Percentiles rank a stretch among this genome's conserved stretches.
phyloP scores from a whole-genome alignment of 2,113 vertebrate genomes.

The Puma concolor region DNA sequence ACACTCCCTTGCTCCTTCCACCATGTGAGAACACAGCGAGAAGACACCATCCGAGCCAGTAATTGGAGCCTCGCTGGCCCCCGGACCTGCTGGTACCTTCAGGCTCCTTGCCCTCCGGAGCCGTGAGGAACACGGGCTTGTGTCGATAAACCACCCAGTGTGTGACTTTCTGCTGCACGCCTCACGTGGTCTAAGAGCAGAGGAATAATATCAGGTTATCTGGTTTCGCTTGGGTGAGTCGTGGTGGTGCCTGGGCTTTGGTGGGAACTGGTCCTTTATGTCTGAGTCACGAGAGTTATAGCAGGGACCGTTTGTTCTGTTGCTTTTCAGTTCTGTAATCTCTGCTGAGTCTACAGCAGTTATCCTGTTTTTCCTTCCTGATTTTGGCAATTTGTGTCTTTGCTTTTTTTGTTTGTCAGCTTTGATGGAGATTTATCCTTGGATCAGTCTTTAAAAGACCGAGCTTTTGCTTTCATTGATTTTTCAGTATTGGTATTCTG shows the following conservation, averaged over 20 bases:
- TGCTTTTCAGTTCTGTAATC: background rate
- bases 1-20: background rate
- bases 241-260: background rate
- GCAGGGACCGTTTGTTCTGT: background rate
- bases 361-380: background rate
- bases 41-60: background rate
- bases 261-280: background rate
- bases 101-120: background rate
- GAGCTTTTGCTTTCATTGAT: background rate
- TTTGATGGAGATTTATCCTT: background rate
- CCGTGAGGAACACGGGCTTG: background rate
- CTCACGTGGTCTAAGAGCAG: rapidly evolving
- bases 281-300: background rate
- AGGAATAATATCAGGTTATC: background rate
- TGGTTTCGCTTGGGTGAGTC: background rate
- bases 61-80: too few relatives aligned
- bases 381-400: background rate
- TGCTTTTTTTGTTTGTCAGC: background rate
- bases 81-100: background rate
- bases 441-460: background rate
- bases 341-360: background rate
- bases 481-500: background rate
- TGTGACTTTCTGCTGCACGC: background rate
- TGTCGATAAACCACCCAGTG: background rate
- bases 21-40: background rate